Evolutionary conservation across 2,888 invertebrate genomes (phyloP), one percentile per base, ranked within the genome.

Genomic region (Drosophila peninsularis): DNA sequence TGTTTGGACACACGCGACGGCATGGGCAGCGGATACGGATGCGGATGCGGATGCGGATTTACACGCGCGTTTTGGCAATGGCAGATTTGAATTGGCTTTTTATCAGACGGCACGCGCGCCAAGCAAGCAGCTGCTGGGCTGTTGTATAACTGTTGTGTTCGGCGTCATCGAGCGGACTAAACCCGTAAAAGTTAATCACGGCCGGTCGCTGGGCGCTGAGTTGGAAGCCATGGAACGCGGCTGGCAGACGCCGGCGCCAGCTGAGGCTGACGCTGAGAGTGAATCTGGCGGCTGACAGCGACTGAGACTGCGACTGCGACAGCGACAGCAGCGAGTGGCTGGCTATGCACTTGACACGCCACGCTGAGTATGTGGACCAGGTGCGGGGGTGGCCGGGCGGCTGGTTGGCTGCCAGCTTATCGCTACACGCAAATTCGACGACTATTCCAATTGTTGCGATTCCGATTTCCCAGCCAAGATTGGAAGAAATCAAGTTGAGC

Each of bases 111-210:
- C 68, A 75, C 70, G 61, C 79, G 79, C 79, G 77, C 55, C 58
- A 54, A 52, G 55, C 42, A 62, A 62, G 78, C 82, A 69, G 80
- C 83, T 77, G 72, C 63, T 77, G 70, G 66, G 84, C 77, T 64
- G 37, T 37, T 67, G 55, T 44, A 65, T 76, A 63, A 89, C 85
- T 86, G 88, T 82, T 75, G 67, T 80, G 82, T 85, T 90, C 90
- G 87, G 86, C 87, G 88, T 90, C 91, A 90, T 89, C 84, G 89
- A 90, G 80, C 82, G 91, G 89, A 91, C 90, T 91, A 75, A 79
- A 90, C 85, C 90, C 82, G 90, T 90, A 90, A 91, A 86, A 91
- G 82, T 88, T 91, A 91, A 91, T 91, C 90, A 91, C 86, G 88
- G 90, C 84, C 82, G 67, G 85, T 82, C 88, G 87, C 88, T 86